Percentiles rank a stretch among this genome's conserved stretches.
Evolutionary conservation across 2,888 invertebrate species (phyloP).

Genomic region (Vesta saturnalis): DNA sequence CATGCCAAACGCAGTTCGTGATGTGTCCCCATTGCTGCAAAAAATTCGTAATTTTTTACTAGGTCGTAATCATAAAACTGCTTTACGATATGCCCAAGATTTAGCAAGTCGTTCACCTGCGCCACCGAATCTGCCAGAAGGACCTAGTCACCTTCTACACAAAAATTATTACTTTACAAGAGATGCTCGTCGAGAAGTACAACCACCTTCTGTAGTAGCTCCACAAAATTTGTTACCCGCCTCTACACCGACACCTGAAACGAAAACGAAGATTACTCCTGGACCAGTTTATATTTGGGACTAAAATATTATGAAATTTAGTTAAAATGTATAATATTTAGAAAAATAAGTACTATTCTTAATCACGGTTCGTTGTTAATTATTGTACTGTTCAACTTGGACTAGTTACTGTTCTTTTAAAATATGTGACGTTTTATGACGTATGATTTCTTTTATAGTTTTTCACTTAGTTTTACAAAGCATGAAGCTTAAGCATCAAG

Average conservation of each 20-base stretch:
- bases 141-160: constrained; percentile 80
- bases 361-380: too few species aligned
- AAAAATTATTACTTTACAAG: constrained; percentile 86
- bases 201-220: constrained; percentile 71
- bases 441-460: too few species aligned
- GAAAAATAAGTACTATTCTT: too few species aligned
- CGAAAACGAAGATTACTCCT: not conserved
- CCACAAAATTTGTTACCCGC: not conserved
- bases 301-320: not conserved
- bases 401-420: too few species aligned
- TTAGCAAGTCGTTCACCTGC: constrained; percentile 82
- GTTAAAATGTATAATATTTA: not conserved
- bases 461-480: too few species aligned
- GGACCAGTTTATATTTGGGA: not conserved
- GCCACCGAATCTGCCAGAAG: constrained; percentile 82
- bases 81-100: constrained; percentile 74
- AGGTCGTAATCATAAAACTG: constrained; percentile 66
- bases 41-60: constrained; percentile 71
- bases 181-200: constrained; percentile 83
- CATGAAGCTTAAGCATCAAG: too few species aligned
- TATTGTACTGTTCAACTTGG: too few species aligned
- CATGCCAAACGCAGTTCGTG: constrained; percentile 61
- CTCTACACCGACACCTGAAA: not conserved
- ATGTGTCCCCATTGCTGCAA: constrained; percentile 73
- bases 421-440: too few species aligned